Percentiles rank a stretch among this genome's conserved stretches.
Evolutionary conservation across 2,113 vertebrate species (phyloP).

Genomic region (Coptodon rendalli): DNA sequence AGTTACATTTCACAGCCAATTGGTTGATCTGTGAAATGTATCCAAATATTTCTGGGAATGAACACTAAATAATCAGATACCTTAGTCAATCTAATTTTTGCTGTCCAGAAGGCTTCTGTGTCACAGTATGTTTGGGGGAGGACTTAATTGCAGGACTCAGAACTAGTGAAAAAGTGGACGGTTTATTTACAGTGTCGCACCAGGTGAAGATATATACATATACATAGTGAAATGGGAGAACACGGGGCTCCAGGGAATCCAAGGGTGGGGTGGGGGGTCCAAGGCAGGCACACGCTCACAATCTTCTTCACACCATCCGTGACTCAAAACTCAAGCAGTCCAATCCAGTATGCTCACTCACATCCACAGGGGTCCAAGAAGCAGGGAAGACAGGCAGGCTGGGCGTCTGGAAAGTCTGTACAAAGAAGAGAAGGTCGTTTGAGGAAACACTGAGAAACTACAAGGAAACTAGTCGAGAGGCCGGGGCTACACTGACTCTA

Average conservation of each 20-base stretch:
- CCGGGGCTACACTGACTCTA: background rate
- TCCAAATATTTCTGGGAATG: background rate
- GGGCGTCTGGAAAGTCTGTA: background rate
- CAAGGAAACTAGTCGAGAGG: accelerated
- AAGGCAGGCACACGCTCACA: background rate
- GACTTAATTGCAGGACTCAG: background rate
- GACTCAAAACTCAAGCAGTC: background rate
- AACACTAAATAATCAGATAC: background rate
- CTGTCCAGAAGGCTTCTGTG: background rate
- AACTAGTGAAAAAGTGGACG: background rate
- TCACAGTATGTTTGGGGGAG: background rate
- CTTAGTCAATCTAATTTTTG: background rate
- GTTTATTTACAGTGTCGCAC: background rate
- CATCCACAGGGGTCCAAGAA: background rate
- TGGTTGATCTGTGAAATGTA: background rate
- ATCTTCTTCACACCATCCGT: accelerated
- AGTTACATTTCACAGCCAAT: accelerated
- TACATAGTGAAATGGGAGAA: background rate
- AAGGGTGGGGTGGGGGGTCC: background rate
- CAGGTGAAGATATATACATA: background rate
- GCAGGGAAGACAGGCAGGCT: accelerated
- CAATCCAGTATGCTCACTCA: background rate
- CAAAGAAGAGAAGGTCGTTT: background rate
- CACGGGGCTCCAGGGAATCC: accelerated
- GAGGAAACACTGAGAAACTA: background rate